Conservation (phyloP, 2,797 vertebrate genomes). For the Acipenser ruthenus region DNA sequence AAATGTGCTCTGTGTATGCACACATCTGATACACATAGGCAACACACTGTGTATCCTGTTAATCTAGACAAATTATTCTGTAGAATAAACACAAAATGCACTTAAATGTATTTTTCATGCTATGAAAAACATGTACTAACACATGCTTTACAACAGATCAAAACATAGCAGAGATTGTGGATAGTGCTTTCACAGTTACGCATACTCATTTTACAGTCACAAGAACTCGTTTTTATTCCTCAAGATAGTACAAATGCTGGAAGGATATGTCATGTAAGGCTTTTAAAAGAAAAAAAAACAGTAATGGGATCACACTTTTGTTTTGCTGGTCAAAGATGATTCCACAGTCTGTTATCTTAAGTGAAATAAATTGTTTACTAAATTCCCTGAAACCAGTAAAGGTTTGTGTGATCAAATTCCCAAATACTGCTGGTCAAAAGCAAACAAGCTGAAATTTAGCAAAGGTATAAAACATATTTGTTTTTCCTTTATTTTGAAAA, state of each 20-base stretch:
- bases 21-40: constrained; percentile 14
- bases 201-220: constrained; percentile 10
- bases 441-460: too few relatives aligned
- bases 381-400: too few relatives aligned
- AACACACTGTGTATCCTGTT: constrained; percentile 14
- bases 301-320: not conserved
- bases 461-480: too few relatives aligned
- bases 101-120: constrained; percentile 34
- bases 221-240: constrained; percentile 13
- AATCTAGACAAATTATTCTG: constrained; percentile 26
- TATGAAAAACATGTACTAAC: constrained; percentile 22
- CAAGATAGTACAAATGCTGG: constrained; percentile 18
- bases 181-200: constrained; percentile 19
- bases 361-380: too few relatives aligned
- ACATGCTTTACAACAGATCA: constrained; percentile 20
- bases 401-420: too few relatives aligned
- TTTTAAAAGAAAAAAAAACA: not conserved
- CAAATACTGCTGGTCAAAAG: too few relatives aligned
- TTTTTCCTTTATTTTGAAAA: too few relatives aligned
- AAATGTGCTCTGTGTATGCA: constrained; percentile 17
- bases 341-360: not conserved
- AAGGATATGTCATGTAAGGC: not conserved
- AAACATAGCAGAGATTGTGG: constrained; percentile 13
- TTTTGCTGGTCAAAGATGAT: not conserved
- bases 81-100: constrained; percentile 29